Evolutionary conservation across 2,888 invertebrate species (phyloP), one percentile per base, ranked within the genome.

Genomic region (Serrognathus titanus): DNA sequence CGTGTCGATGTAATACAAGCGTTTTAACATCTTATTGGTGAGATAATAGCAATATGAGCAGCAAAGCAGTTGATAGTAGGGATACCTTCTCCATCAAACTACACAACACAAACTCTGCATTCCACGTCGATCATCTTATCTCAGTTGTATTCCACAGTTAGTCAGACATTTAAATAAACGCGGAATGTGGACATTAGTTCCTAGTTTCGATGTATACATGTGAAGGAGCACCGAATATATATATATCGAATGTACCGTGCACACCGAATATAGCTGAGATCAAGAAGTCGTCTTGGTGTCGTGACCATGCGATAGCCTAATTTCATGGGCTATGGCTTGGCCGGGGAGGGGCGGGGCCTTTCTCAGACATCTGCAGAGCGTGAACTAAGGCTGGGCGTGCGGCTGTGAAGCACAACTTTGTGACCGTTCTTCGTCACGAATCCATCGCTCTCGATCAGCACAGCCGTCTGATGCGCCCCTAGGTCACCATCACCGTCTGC

Each of bases 401-500:
- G 87, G 80, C 88, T 90, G 81, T 90, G 90, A 78, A 93, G 88
- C 79, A 94, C 92, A 80, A 94, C 93, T 79, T 91, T 90, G 81
- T 92, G 92, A 73, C 89, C 90, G 78, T 92, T 93, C 82, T 89
- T 90, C 72, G 89, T 90, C 71, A 89, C 85, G 78, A 86, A 89
- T 63, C 89, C 88, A 78, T 91, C 92, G 78, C 88, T 87, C 79
- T 89, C 89, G 74, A 93, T 88, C 75, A 93, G 82, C 75, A 93
- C 92, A 71, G 91, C 90, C 69, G 93, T 92, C 76, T 92, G 89
- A 64, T 86, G 83, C 54, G 74, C 72, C 59, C 69, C 73, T 49
- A 69, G 53, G 49, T 71, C 71, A 61, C 72, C 74, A 64, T 72
- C 74, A 51, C 65, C 68, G 60, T 66, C 57, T 77, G 63, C 62